phyloP scores from a whole-genome alignment of 1,140 invertebrate genomes.

The Ylistrum balloti region DNA sequence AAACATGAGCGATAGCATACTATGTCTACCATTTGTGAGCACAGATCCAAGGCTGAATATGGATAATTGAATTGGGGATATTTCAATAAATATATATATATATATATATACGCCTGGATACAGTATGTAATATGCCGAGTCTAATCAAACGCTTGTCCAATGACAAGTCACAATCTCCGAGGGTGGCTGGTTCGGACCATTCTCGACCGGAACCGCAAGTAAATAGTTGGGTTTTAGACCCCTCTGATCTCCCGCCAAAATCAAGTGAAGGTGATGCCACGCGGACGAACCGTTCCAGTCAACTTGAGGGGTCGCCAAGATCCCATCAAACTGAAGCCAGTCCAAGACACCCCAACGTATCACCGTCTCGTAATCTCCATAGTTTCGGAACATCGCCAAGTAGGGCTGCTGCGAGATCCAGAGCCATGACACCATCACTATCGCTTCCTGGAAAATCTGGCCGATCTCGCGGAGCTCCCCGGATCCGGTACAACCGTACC shows the following conservation, averaged over 20 bases:
- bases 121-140: constrained; percentile 16
- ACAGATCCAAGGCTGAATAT: not conserved
- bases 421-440: not conserved
- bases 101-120: not conserved
- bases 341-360: not conserved
- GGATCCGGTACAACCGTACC: constrained; percentile 57
- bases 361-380: not conserved
- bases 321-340: not conserved
- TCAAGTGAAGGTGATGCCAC: not conserved
- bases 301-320: not conserved
- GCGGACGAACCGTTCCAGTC: no score
- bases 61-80: not conserved
- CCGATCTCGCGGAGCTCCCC: constrained; percentile 37
- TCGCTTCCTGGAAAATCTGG: not conserved
- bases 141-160: not conserved
- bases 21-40: no score
- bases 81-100: not conserved
- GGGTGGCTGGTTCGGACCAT: not conserved
- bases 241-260: constrained; percentile 12
- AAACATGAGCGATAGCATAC: not conserved
- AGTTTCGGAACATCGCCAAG: not conserved
- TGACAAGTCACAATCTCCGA: not conserved
- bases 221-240: not conserved
- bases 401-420: not conserved
- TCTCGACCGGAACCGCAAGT: not conserved